Conservation (phyloP, 2,113 vertebrate genomes). For the Vidua chalybeata region DNA sequence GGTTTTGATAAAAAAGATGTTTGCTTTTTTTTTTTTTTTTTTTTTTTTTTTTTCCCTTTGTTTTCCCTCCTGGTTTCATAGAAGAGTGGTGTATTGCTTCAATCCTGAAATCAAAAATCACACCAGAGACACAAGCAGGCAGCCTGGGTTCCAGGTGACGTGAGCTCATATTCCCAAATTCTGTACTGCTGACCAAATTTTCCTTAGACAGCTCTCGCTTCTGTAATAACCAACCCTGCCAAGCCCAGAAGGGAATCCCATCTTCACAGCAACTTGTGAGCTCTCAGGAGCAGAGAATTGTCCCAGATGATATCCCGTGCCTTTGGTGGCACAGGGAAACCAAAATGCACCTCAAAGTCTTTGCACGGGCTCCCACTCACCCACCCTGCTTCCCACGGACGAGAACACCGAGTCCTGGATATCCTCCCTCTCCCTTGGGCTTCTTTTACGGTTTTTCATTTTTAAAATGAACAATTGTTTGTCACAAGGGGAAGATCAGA, state of each 20-base stretch:
- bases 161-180: background rate
- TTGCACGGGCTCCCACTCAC: background rate
- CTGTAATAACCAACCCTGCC: background rate
- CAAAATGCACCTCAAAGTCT: background rate
- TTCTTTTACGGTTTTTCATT: background rate
- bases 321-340: background rate
- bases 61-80: background rate
- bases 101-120: background rate
- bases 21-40: too few relatives aligned
- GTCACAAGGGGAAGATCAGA: background rate
- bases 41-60: background rate
- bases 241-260: background rate
- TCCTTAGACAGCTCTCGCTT: background rate
- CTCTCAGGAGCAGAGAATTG: background rate
- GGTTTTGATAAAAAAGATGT: background rate
- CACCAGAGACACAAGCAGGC: background rate
- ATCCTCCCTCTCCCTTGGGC: background rate
- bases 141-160: background rate
- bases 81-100: background rate
- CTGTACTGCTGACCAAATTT: accelerated
- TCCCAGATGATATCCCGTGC: accelerated
- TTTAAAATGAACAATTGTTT: background rate
- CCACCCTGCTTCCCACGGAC: background rate
- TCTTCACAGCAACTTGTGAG: background rate
- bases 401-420: background rate